Percentiles rank a stretch among this genome's conserved stretches.
These are phyloP conservation scores for Megaustenia siamemsis DNA, from an alignment of 2,888 invertebrate species.

Conservation along the genomic window DNA sequence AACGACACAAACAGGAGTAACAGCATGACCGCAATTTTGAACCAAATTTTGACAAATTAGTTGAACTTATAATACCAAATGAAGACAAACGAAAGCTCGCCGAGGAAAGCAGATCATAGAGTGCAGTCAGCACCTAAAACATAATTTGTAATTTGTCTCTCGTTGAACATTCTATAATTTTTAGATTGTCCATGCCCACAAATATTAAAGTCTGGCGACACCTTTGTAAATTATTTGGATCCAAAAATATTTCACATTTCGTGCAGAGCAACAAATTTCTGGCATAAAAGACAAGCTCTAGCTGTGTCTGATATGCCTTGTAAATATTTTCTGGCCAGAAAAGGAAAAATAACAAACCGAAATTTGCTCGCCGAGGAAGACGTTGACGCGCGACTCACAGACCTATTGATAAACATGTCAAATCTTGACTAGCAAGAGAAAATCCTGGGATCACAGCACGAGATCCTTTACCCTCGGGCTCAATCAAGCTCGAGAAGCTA, in stretches of 20 bases:
- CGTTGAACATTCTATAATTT: neutral
- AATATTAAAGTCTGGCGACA: too few relatives aligned
- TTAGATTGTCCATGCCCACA: too few relatives aligned
- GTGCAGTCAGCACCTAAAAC: neutral
- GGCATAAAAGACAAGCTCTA: neutral
- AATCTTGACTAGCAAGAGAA: slow-evolving; percentile 13
- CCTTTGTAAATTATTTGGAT: too few relatives aligned
- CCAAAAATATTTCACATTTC: neutral
- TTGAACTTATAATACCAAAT: too few relatives aligned
- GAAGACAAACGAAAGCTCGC: too few relatives aligned
- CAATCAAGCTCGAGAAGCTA: slow-evolving; percentile 37
- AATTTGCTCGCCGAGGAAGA: neutral
- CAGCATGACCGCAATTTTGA: too few relatives aligned
- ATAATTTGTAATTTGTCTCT: neutral
- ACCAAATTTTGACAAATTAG: too few relatives aligned
- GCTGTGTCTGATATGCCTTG: neutral
- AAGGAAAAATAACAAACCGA: neutral
- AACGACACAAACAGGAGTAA: too few relatives aligned
- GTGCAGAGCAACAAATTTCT: neutral
- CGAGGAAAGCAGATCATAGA: neutral
- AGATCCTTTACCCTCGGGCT: slow-evolving; percentile 22
- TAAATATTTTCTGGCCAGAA: neutral
- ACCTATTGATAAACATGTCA: slow-evolving; percentile 40
- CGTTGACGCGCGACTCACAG: slow-evolving; percentile 28
- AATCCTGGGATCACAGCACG: slow-evolving; percentile 14